These are phyloP conservation scores for Thalassarche chlororhynchos DNA, from an alignment of 2,113 vertebrate genomes.

Conservation along the genomic window DNA sequence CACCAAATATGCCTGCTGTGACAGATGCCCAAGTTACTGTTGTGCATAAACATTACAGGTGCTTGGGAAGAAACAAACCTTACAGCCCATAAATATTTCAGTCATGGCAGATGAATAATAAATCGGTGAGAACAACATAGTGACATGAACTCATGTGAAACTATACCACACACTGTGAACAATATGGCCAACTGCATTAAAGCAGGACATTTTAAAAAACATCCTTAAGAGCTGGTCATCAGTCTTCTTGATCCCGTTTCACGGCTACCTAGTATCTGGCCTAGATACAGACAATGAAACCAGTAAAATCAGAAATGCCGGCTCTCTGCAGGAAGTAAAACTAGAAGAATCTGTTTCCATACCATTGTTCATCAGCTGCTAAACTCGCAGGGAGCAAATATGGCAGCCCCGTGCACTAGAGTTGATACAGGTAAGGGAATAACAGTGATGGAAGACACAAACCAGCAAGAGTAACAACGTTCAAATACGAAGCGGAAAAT, in stretches of 20 bases:
- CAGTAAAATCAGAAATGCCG: not conserved
- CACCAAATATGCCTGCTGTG: not conserved
- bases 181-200: slow-evolving; percentile 56
- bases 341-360: not conserved
- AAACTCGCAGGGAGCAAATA: not conserved
- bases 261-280: not conserved
- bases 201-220: slow-evolving; percentile 12
- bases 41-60: slow-evolving; percentile 36
- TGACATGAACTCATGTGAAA: slow-evolving; percentile 62
- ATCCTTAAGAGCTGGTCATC: slow-evolving; percentile 7
- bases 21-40: slow-evolving; percentile 29
- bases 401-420: not conserved
- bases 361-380: not conserved
- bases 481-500: not conserved
- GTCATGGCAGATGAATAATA: slow-evolving; percentile 60
- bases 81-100: slow-evolving; percentile 58
- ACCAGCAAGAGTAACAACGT: not conserved
- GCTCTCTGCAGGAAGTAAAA: not conserved
- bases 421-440: not conserved
- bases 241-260: slow-evolving; percentile 2
- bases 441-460: not conserved
- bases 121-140: slow-evolving; percentile 54
- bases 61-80: slow-evolving; percentile 34
- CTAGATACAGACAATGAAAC: not conserved
- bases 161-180: slow-evolving; percentile 60